Evolutionary conservation across 2,113 vertebrate species (phyloP), one percentile per base, ranked within the genome.

Genomic region (Microcebus lehilahytsara): DNA sequence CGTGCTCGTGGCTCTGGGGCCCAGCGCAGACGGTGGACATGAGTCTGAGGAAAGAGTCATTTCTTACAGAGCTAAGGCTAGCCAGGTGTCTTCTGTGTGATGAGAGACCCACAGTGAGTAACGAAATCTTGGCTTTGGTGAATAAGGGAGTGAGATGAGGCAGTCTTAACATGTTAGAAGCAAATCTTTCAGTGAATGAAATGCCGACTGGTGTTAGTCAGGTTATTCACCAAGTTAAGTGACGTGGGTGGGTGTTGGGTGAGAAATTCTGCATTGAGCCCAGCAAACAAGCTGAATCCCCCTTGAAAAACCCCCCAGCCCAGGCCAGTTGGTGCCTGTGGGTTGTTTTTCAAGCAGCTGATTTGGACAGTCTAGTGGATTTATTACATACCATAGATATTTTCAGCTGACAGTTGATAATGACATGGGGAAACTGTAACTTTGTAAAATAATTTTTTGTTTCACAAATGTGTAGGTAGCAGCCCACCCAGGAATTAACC

Each of bases 111-210:
- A 49, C 46, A 56, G 4, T 0, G 0, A 74, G 9, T 72, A 51
- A 86, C 71, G n/a, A 81, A 94, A 20, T 11, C 34, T 16, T 91
- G 62, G 25, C 2, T 0, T 34, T 83, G 49, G 30, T 94, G 77
- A 62, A 49, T 34, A 62, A 67, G 17, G 27, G 34, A 69, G 12
- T 20, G 5, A 66, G 13, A 13, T 37, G n/a, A 49, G 32, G 16
- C 14, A 81, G 32, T 20, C 87, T 81, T 46, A 17, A 80, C 58
- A 42, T 91, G 53, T 85, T 74, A 93, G 80, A 93, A 78, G 56
- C 86, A 85, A 56, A 83, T 94, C 56, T 96, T 89, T 53, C 85
- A 56, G n/a, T 96, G 64, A 95, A 85, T 64, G 23, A 96, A 93
- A 46, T 96, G 34, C 37, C 78, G 34, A 79, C 20, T 97, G 37